Evolutionary conservation across 2,113 vertebrate genomes (phyloP), one percentile per base, ranked within the genome.

Genomic region (Chloebia gouldiae): DNA sequence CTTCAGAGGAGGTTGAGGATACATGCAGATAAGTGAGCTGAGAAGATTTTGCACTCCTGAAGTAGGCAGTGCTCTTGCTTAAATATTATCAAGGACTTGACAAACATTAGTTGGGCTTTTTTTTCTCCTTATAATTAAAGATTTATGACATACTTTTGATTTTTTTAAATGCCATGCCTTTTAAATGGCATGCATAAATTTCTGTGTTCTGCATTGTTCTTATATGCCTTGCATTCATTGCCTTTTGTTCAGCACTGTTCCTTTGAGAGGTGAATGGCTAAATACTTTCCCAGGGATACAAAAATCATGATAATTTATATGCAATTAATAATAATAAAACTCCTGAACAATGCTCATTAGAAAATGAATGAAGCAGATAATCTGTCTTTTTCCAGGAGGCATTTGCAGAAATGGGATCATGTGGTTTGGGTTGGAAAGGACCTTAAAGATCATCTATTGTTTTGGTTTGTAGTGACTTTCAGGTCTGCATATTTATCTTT

Each of bases 311-410:
- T 93, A 92, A 95, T 97, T 97, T 96, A 93, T 95, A 93, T 95
- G 93, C 93, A 96, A 90, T 97, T 97, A 96, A 93, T 96, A 96
- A 96, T 91, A 97, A 93, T 92, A 92, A 96, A 93, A 71, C 2
- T 21, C 75, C 37, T 57, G 94, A 83, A 81, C 59, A 42, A 42
- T 89, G 77, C 84, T 92, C 88, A 65, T 95, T 95, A 95, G 92
- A 88, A 95, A 95, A 68, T 31, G 88, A 94, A 81, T 86, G 94
- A 92, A 93, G 88, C 80, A 59, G 39, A 40, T 92, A 78, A 81
- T 92, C n/a, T 94, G 31, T 86, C 47, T 78, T 91, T 71, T 90
- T 96, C 93, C 81, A 94, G 86, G 81, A 91, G 85, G 69, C 63
- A 45, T 60, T 71, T 95, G 84, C 61, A 77, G 91, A 84, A 54